Percentiles rank a stretch among this genome's conserved stretches.
Evolutionary conservation across 1,140 invertebrate genomes (phyloP).

Genomic region (Chymomyza costata): DNA sequence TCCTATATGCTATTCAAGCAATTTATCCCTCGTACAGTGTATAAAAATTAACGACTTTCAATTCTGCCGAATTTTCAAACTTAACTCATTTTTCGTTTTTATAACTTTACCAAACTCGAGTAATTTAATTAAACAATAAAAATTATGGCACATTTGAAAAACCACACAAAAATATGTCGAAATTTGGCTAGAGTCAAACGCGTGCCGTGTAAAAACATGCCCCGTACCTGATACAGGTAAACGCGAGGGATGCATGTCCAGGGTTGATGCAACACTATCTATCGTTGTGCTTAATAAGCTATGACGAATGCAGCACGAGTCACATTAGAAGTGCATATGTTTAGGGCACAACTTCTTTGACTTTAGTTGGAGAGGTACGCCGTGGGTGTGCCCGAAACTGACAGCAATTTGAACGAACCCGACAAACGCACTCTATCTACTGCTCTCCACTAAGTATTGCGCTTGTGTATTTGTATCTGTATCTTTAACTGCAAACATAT

Average conservation of each 20-base stretch:
- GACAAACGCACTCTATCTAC: not conserved
- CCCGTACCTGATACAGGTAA: conserved; percentile 29
- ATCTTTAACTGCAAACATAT: conserved; percentile 49
- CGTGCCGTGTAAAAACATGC: conserved; percentile 17
- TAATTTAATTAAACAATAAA: conserved; percentile 67
- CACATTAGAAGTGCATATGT: conserved; percentile 34
- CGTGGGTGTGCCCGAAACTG: conserved; percentile 29
- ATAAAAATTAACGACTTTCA: too few species aligned
- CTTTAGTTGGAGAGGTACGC: too few species aligned
- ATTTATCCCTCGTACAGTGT: too few species aligned
- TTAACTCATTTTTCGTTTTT: too few species aligned
- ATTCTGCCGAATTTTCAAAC: too few species aligned
- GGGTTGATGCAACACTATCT: conserved; percentile 3
- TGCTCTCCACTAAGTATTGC: not conserved
- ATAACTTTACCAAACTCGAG: conserved; percentile 66
- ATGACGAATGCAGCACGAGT: conserved; percentile 27
- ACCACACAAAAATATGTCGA: conserved; percentile 53
- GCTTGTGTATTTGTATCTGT: not conserved
- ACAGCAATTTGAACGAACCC: too few species aligned
- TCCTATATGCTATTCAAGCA: too few species aligned
- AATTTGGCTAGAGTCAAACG: conserved; percentile 23
- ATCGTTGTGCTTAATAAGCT: conserved; percentile 58
- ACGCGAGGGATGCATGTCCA: not conserved
- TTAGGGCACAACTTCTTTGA: not conserved
- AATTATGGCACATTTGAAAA: conserved; percentile 49